Percentiles rank a stretch among this genome's conserved stretches.
Conservation (phyloP, 2,888 invertebrate species). For the Epistrophe grossulariae region DNA sequence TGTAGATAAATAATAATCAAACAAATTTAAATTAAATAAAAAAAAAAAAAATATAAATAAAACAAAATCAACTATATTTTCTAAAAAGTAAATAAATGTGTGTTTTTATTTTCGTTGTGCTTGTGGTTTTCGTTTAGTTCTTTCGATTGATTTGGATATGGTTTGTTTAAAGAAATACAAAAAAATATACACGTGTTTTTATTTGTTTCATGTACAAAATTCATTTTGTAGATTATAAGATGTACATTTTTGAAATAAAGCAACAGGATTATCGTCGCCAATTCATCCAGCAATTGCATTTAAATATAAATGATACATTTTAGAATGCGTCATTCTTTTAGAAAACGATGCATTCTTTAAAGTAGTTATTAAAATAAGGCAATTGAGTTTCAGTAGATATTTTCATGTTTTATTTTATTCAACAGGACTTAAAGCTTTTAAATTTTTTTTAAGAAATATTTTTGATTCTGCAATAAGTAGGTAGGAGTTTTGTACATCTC, state of each 20-base stretch:
- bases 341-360: neutral
- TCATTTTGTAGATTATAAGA: constrained; percentile 59
- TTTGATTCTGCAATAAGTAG: too few relatives aligned
- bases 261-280: constrained; percentile 53
- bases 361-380: neutral
- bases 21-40: constrained; percentile 57
- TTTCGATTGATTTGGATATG: constrained; percentile 26
- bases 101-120: constrained; percentile 54
- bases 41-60: constrained; percentile 44
- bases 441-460: too few relatives aligned
- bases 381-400: neutral
- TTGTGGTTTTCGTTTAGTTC: constrained; percentile 35
- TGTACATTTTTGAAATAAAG: constrained; percentile 62
- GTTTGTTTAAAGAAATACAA: constrained; percentile 11
- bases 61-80: constrained; percentile 69
- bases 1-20: constrained; percentile 69
- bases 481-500: too few relatives aligned
- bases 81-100: constrained; percentile 64
- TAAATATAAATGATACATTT: constrained; percentile 27
- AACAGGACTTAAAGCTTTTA: too few relatives aligned
- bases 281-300: constrained; percentile 76
- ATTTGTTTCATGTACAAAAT: constrained; percentile 6
- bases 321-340: neutral
- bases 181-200: constrained; percentile 4
- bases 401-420: neutral